phyloP scores from a whole-genome alignment of 2,797 vertebrate genomes.

The Capromys pilorides region DNA sequence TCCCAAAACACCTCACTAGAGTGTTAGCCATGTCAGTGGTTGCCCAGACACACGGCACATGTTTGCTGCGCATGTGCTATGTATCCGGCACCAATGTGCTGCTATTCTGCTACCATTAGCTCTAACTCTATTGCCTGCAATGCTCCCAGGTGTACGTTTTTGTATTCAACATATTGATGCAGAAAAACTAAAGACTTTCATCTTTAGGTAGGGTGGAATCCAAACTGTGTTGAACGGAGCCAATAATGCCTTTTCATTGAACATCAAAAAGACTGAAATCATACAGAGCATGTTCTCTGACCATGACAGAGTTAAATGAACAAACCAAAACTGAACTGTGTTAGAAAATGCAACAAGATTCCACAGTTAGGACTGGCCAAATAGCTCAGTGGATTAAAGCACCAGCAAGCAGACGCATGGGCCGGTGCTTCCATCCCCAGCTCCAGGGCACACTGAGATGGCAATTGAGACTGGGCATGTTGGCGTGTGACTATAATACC shows the following conservation, averaged over 20 bases:
- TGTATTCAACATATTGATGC: neutral
- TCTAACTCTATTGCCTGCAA: neutral
- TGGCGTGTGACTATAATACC: no score
- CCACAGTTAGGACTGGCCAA: neutral
- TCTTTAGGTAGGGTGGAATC: neutral
- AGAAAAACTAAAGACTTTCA: neutral
- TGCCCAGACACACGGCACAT: no score
- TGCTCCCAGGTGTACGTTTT: neutral
- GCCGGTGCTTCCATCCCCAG: no score
- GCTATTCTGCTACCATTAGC: no score
- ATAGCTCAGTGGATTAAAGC: no score
- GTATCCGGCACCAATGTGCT: no score
- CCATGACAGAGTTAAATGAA: neutral
- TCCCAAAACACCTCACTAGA: neutral
- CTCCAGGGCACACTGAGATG: no score
- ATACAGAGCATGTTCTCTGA: neutral
- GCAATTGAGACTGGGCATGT: no score
- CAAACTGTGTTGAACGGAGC: neutral
- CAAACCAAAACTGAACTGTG: neutral
- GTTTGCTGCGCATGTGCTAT: no score
- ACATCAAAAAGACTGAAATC: neutral
- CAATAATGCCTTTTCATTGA: neutral
- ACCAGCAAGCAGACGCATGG: no score
- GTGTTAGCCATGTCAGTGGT: no score
- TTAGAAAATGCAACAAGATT: neutral